phyloP scores from a whole-genome alignment of 1,140 invertebrate species.

The Bactericera cockerelli region DNA sequence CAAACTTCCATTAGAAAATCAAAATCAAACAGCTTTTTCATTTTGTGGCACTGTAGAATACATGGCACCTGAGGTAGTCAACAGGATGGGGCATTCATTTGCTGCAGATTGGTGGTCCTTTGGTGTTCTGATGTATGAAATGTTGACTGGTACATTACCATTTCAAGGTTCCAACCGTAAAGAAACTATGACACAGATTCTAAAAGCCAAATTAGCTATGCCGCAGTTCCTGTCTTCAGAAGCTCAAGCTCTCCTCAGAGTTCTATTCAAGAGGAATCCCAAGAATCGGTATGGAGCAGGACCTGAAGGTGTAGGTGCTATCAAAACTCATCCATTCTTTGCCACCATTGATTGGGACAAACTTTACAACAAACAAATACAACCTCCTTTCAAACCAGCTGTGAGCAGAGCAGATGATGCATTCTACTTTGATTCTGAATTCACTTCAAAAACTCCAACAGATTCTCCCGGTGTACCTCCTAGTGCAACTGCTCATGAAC shows the following conservation, averaged over 20 bases:
- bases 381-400: conserved; percentile 92
- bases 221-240: conserved; percentile 88
- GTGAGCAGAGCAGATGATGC: conserved; percentile 87
- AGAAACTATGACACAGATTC: conserved; percentile 97
- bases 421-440: conserved; percentile 97
- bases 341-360: conserved; percentile 86
- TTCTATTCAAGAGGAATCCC: conserved; percentile 92
- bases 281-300: conserved; percentile 64
- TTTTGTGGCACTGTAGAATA: conserved; percentile 96
- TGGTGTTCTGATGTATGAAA: conserved; percentile 98
- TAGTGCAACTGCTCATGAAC: conserved; percentile 93
- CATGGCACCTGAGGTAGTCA: conserved; percentile 96
- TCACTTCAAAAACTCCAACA: conserved; percentile 90
- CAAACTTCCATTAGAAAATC: conserved; percentile 79
- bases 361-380: conserved; percentile 66
- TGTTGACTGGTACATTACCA: conserved; percentile 92
- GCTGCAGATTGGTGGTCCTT: conserved; percentile 99
- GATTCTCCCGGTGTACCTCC: conserved; percentile 96
- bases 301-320: conserved; percentile 65
- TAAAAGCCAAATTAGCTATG: conserved; percentile 96
- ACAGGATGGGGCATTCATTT: conserved; percentile 91
- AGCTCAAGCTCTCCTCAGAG: conserved; percentile 80
- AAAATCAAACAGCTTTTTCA: conserved; percentile 79
- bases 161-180: conserved; percentile 91
- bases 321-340: conserved; percentile 91